Base-by-base conservation (phyloP, 2,888 invertebrate species). In the Oligia latruncula region DNA sequence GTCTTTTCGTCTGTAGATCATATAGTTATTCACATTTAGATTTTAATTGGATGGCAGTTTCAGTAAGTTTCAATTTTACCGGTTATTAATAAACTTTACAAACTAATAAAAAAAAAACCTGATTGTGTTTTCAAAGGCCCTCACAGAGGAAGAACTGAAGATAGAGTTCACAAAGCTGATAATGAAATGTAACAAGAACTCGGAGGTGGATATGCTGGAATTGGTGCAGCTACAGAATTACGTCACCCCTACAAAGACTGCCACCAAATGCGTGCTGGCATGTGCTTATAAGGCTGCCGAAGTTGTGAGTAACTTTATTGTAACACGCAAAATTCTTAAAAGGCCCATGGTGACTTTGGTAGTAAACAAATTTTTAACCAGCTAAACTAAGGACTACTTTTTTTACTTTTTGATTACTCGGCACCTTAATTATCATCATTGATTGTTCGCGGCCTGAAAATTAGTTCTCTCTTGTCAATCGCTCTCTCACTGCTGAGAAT, bases 241-340 rank as follows among this genome's bases (percentile, higher is more conserved):
- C 20, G 82, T 92, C 6, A 78, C 92, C 0, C 97, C 97, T 0
- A 95, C 94, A n/a, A 95, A 95, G n/a, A 86, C 87, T 23, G 94
- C 95, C 58, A 92, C 93, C 0, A 96, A 97, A 88, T 97, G 97
- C 84, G 89, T 97, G 15, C 83, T 97, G 11, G 96, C 97, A 0
- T 97, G 97, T 85, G 94, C 96, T 74, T 96, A 97, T 84, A 97
- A 93, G 81, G 88, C 88, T 17, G 89, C 94, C 13, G 94, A 94
- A 70, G 79, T 93, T 62, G 96, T 96, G 81, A 93, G 94, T 71
- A 71, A 13, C n/a, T 71, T 65, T 64, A n/a, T 29, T 15, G 5
- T 29, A 62, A 62, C 15, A 15, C 17, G 15, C 29, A 62, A 62
- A 15, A 29, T 15, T n/a, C n/a, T 5, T n/a, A 60, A n/a, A n/a